Percentiles rank a stretch among this genome's conserved stretches.
These are phyloP conservation scores for Anticlea derivata DNA, from an alignment of 2,888 invertebrate genomes.

Conservation along the genomic window DNA sequence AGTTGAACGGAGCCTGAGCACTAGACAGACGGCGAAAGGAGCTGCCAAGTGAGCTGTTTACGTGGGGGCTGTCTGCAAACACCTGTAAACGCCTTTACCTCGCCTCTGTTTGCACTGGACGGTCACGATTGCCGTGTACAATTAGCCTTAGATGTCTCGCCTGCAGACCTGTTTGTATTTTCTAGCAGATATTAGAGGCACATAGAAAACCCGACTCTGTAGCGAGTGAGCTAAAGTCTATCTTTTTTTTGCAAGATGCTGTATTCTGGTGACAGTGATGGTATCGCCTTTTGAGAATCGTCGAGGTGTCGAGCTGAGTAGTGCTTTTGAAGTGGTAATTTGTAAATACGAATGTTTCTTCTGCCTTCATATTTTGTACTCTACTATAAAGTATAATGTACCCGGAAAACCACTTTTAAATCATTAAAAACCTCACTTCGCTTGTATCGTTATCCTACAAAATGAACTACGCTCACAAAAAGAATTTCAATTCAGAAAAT, in stretches of 20 bases:
- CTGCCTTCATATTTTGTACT: not conserved
- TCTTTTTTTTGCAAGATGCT: slow-evolving; percentile 7
- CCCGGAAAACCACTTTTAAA: slow-evolving; percentile 9
- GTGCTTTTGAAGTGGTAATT: slow-evolving; percentile 45
- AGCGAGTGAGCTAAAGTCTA: slow-evolving; percentile 12
- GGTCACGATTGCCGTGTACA: slow-evolving; percentile 71
- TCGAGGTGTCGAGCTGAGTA: slow-evolving; percentile 41
- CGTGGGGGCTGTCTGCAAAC: slow-evolving; percentile 77
- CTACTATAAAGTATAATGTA: not conserved
- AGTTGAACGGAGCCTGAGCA: slow-evolving; percentile 27
- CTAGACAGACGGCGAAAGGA: slow-evolving; percentile 55
- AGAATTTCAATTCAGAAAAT: slow-evolving; percentile 50
- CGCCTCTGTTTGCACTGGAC: slow-evolving; percentile 70
- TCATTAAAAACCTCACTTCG: slow-evolving; percentile 13
- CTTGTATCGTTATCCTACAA: slow-evolving; percentile 31
- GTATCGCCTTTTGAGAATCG: slow-evolving; percentile 54
- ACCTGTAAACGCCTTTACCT: slow-evolving; percentile 69
- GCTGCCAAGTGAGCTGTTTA: slow-evolving; percentile 68
- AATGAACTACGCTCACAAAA: slow-evolving; percentile 37
- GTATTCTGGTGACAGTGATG: slow-evolving; percentile 36
- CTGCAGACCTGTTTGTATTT: slow-evolving; percentile 50
- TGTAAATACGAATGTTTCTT: slow-evolving; percentile 40
- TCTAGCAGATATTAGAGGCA: slow-evolving; percentile 20
- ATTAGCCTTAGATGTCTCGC: slow-evolving; percentile 73
- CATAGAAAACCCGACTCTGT: slow-evolving; percentile 26